Evolutionary conservation across 2,113 vertebrate genomes (phyloP), one percentile per base, ranked within the genome.

Genomic region (Tetrao urogallus): DNA sequence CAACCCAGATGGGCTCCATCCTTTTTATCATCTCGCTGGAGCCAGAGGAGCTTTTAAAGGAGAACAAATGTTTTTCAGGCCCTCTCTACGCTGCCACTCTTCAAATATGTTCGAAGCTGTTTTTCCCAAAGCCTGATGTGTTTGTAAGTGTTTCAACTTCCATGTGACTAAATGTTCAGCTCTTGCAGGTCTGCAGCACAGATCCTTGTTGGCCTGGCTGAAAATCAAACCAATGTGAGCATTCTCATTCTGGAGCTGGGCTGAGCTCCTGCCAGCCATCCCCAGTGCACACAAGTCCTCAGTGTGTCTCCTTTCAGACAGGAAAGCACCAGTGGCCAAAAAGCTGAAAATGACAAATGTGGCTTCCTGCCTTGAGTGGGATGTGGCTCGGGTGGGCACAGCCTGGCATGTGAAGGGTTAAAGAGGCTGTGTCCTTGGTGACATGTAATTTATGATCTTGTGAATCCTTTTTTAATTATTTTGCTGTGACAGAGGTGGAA

Each of bases 391-490:
- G 76, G 69, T 58, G 90, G 92, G 95, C 94, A 72, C 48, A 87
- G 89, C 50, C 84, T 48, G 61, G 97, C 88, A 80, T 86, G 82
- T 58, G 57, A 96, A 94, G 95, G 93, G 94, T 96, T 97, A 97
- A 97, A 83, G 74, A 65, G 48, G 91, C 43, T 74, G 84, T 77
- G 95, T 93, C 90, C 96, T 97, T 88, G 65, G 96, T 77, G 94
- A 89, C 95, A 95, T 80, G 86, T 92, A 93, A 92, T 96, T 96
- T 97, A 96, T 97, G 96, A 97, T 97, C 96, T 92, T 93, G 94
- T 32, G 92, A 97, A 97, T 97, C 97, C 97, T 96, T 96, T 98
- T 97, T 97, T 97, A 98, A 97, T 98, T 96, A 97, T 97, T 97
- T 97, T 96, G 97, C 97, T 94, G 95, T 95, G 95, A 95, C 58